Base-by-base conservation (phyloP, 2,113 vertebrate genomes). In the Neolamprologus devosi region DNA sequence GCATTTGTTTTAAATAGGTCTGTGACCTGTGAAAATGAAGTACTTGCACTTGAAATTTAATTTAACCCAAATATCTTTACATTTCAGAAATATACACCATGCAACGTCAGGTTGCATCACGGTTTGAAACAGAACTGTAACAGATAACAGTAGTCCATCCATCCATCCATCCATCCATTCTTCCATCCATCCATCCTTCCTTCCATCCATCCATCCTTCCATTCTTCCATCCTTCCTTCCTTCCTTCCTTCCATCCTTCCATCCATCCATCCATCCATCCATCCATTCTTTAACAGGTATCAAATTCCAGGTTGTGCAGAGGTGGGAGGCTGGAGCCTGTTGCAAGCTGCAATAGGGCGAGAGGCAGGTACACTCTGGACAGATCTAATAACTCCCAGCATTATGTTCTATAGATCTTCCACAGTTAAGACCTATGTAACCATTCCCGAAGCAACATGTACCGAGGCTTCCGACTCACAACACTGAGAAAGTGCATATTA, bases 101-200 rank as follows among this genome's bases (percentile, higher is more conserved):
- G 65, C n/a, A 73, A 3, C 4, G 1, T 73, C 68, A 47, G 2
- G 14, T 42, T 73, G 68, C 0, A 47, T 47, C 17, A 23, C 0
- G 2, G 4, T 75, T 75, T 75, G 40, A 70, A 70, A 14, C 7
- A 42, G 11, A 28, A 75, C 40, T 75, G 13, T 73, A 73, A 73
- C 37, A 42, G n/a, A 73, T 9, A 70, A 70, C 65, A 70, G 37
- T 42, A 26, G 37, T 40, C 19, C 17, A 1, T 30, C 26, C 14
- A 4, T 28, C 21, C 3, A 9, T 8, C 51, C n/a, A 23, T 33
- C 28, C 54, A 13, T 23, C 21, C 14, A 17, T 30, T 0, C 26
- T 30, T 12, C 10, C 10, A 3, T n/a, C 8, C 45, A 4, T 16
- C 14, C 4, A 4, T 16, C 2, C 14, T 4, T 47, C 28, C 28